Evolutionary conservation across 2,888 invertebrate genomes (phyloP).

Genomic region (Stenotaenia linearis): DNA sequence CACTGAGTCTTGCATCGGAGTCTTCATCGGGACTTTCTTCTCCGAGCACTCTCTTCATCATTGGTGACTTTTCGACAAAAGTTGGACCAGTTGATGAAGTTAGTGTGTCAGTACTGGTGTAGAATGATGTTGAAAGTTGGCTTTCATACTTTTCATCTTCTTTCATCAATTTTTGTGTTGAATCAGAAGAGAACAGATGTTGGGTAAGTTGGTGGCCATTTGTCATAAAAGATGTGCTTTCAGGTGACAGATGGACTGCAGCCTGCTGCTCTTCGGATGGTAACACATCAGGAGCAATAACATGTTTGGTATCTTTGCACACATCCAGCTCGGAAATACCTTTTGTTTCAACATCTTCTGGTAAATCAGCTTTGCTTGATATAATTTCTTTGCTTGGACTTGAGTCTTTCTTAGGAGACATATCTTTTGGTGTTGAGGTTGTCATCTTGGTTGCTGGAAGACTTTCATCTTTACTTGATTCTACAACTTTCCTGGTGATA

Average conservation of each 20-base stretch:
- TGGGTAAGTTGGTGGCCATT: constrained; percentile 3
- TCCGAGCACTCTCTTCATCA: neutral
- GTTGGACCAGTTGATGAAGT: neutral
- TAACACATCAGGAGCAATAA: neutral
- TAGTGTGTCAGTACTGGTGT: neutral
- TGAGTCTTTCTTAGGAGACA: neutral
- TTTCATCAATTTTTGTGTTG: neutral
- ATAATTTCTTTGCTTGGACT: neutral
- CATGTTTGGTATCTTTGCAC: neutral
- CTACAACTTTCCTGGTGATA: neutral
- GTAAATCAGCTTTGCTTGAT: neutral
- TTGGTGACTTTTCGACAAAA: neutral
- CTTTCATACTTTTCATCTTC: neutral
- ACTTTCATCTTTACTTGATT: neutral
- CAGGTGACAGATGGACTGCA: constrained; percentile 24
- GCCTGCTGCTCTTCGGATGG: constrained; percentile 14
- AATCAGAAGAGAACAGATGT: constrained; percentile 1
- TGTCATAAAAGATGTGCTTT: neutral
- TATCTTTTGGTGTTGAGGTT: neutral
- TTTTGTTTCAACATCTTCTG: neutral
- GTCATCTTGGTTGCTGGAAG: neutral
- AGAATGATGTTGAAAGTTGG: neutral
- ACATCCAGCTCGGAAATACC: neutral
- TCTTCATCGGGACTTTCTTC: neutral
- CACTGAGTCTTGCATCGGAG: neutral